These are phyloP conservation scores for Argyrosomus regius DNA, from an alignment of 2,797 vertebrate genomes.

Conservation along the genomic window DNA sequence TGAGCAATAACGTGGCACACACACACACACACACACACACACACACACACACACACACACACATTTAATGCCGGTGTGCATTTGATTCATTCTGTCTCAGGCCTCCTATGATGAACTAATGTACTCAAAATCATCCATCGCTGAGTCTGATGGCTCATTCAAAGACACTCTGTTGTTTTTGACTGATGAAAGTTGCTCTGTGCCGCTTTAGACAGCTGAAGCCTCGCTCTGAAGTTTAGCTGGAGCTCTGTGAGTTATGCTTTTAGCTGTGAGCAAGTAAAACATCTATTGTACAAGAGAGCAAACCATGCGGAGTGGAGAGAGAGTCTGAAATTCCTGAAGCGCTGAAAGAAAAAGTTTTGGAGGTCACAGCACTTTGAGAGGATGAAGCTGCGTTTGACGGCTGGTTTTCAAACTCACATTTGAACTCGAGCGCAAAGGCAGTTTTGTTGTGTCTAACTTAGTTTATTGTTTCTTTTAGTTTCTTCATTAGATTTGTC, in stretches of 20 bases:
- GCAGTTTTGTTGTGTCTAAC: constrained; percentile 9
- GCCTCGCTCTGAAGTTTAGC: constrained; percentile 45
- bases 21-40: constrained; percentile 25
- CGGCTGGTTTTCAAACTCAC: not conserved
- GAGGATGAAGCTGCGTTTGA: constrained; percentile 15
- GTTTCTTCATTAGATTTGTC: constrained; percentile 25
- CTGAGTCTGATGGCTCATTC: constrained; percentile 38
- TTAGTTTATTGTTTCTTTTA: constrained; percentile 19
- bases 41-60: constrained; percentile 15
- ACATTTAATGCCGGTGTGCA: constrained; percentile 26
- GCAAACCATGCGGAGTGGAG: constrained; percentile 34
- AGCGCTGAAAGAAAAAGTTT: constrained; percentile 34
- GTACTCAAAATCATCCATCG: constrained; percentile 54
- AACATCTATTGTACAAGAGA: constrained; percentile 47
- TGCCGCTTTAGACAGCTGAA: constrained; percentile 36
- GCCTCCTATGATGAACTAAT: constrained; percentile 52
- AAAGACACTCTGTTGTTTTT: constrained; percentile 47
- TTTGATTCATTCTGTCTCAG: constrained; percentile 50
- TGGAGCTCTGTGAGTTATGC: constrained; percentile 36
- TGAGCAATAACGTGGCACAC: constrained; percentile 47
- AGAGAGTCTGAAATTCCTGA: constrained; percentile 44
- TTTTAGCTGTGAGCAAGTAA: constrained; percentile 41
- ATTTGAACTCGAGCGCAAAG: not conserved
- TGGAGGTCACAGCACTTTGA: constrained; percentile 42
- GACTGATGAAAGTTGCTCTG: constrained; percentile 33